Conservation (phyloP, 2,113 vertebrate species). For the Cephalopholis sonnerati region DNA sequence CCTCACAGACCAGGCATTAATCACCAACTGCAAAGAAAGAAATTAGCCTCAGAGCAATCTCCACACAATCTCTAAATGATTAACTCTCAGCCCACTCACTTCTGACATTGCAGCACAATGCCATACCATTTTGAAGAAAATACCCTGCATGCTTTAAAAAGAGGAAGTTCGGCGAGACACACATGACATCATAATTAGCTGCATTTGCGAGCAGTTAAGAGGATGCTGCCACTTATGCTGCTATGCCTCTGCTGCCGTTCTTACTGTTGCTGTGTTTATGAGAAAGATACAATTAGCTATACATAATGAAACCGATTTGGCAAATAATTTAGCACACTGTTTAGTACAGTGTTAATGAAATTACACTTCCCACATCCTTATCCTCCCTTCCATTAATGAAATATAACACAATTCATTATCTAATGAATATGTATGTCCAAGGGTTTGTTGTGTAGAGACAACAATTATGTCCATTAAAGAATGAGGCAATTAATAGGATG, state of each 20-base stretch:
- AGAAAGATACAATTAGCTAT: conserved; percentile 48
- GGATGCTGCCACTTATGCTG: conserved; percentile 7
- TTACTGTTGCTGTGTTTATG: conserved; percentile 35
- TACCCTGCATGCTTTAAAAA: conserved; percentile 26
- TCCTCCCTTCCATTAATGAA: conserved; percentile 53
- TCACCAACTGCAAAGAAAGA: conserved; percentile 84
- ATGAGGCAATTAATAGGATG: conserved; percentile 53
- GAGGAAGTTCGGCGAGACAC: neutral
- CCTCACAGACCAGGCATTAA: conserved; percentile 82
- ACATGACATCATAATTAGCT: conserved; percentile 50
- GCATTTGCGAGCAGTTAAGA: conserved; percentile 34
- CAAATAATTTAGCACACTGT: conserved; percentile 55
- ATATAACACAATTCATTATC: conserved; percentile 62
- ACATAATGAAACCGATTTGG: conserved; percentile 59
- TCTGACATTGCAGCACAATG: conserved; percentile 74
- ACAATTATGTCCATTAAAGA: conserved; percentile 66
- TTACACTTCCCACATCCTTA: conserved; percentile 36
- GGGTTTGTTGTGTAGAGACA: conserved; percentile 53
- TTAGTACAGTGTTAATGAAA: conserved; percentile 60
- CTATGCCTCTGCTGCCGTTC: neutral
- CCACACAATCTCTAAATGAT: conserved; percentile 80
- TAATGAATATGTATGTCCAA: conserved; percentile 49
- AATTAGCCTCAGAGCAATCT: conserved; percentile 83
- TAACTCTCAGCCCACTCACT: conserved; percentile 78
- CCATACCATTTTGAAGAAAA: conserved; percentile 67